A percentile compares a stretch with the other conserved stretches of the same genome.
phyloP scores from a whole-genome alignment of 2,888 invertebrate genomes.

The Drosophila borealis region DNA sequence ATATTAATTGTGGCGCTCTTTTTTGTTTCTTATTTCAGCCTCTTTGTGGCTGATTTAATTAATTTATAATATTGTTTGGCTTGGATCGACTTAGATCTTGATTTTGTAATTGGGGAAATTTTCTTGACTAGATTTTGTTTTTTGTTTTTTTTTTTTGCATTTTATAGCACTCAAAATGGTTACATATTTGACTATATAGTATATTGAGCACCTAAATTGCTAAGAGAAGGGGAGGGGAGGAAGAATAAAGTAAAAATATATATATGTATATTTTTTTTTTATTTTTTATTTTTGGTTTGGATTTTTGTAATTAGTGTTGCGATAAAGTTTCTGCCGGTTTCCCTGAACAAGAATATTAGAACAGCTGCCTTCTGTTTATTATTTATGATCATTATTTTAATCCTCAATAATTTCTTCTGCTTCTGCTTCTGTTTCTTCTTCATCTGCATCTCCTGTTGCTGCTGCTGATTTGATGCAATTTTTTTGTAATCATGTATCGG shows the following conservation, averaged over 20 bases:
- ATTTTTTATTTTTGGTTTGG: constrained; percentile 57
- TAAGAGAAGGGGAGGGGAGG: constrained; percentile 83
- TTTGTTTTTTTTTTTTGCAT: constrained; percentile 53
- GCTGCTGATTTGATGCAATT: constrained; percentile 35
- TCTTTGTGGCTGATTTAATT: constrained; percentile 24
- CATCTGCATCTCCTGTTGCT: constrained; percentile 32
- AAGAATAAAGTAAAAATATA: constrained; percentile 85
- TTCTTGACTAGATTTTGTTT: constrained; percentile 57
- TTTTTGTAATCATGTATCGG: constrained; percentile 17
- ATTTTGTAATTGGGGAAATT: constrained; percentile 36
- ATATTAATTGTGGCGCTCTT: constrained; percentile 45
- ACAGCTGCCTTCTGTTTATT: constrained; percentile 38
- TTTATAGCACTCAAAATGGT: constrained; percentile 74
- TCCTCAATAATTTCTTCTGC: constrained; percentile 16
- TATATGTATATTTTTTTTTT: constrained; percentile 70
- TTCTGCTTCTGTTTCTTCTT: constrained; percentile 27
- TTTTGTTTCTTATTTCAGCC: constrained; percentile 13
- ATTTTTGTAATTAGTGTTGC: constrained; percentile 83
- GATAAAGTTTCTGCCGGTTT: constrained; percentile 64
- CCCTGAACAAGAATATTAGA: constrained; percentile 50
- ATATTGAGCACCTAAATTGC: constrained; percentile 84
- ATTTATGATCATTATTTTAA: constrained; percentile 31
- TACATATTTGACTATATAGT: constrained; percentile 77
- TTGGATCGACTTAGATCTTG: constrained; percentile 26
- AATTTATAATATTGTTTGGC: constrained; percentile 15